Conservation (phyloP, 2,888 invertebrate genomes). For the Fissipunctia ypsillon region DNA sequence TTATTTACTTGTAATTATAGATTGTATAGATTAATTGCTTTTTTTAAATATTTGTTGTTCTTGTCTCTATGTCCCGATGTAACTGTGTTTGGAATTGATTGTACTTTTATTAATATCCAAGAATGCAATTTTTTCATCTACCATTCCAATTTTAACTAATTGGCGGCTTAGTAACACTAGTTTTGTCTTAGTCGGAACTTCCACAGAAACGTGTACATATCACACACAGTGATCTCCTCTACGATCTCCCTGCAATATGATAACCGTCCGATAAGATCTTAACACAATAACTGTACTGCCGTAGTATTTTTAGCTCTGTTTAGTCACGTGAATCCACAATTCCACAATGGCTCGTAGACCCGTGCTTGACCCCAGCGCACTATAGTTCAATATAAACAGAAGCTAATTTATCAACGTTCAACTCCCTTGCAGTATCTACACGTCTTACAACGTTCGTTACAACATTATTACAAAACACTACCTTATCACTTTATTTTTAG, state of each 20-base stretch:
- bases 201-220: conserved; percentile 8
- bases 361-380: conserved; percentile 40
- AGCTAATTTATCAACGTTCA: conserved; percentile 42
- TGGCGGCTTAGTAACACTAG: background rate
- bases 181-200: background rate
- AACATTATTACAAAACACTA: conserved; percentile 54
- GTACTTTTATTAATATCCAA: background rate
- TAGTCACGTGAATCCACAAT: conserved; percentile 51
- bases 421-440: conserved; percentile 40
- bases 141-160: background rate
- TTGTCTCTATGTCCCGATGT: background rate
- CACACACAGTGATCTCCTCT: conserved; percentile 11
- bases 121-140: background rate
- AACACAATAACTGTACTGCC: conserved; percentile 29
- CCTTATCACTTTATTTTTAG: conserved; percentile 54
- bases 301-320: conserved; percentile 43
- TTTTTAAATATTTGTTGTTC: background rate
- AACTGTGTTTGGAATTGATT: background rate
- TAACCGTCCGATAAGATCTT: conserved; percentile 40
- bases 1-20: too few species aligned
- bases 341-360: conserved; percentile 47
- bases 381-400: conserved; percentile 51
- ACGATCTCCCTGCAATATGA: conserved; percentile 25
- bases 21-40: too few species aligned
- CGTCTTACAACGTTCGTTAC: conserved; percentile 43